These are phyloP conservation scores for Drosophila jambulina DNA, from an alignment of 1,140 invertebrate genomes.

Conservation along the genomic window DNA sequence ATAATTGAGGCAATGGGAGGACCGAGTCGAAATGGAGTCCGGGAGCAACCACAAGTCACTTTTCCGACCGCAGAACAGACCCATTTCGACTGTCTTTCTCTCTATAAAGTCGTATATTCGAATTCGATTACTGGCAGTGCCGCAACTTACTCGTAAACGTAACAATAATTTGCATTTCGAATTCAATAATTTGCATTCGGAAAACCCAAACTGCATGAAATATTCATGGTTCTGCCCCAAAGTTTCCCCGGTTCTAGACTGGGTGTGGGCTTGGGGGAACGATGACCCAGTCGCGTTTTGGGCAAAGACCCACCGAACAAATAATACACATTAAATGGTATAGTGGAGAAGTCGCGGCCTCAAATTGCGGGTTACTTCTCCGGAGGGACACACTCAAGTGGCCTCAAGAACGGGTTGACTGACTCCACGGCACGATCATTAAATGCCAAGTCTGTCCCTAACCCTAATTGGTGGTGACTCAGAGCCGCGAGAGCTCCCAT, in stretches of 20 bases:
- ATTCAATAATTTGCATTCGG: conserved; percentile 76
- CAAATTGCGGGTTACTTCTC: conserved; percentile 72
- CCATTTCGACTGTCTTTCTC: not conserved
- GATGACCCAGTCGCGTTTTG: conserved; percentile 35
- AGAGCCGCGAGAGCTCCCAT: conserved; percentile 14
- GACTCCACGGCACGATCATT: conserved; percentile 35
- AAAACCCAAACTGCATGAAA: conserved; percentile 58
- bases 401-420: conserved; percentile 43
- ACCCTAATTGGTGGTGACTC: conserved; percentile 41
- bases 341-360: conserved; percentile 41
- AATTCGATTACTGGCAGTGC: conserved; percentile 46
- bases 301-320: conserved; percentile 36
- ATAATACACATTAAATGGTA: conserved; percentile 66
- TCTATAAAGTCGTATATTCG: not conserved
- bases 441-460: conserved; percentile 38
- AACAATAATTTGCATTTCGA: conserved; percentile 76
- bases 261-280: conserved; percentile 1
- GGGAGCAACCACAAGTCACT: conserved; percentile 28
- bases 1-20: conserved; percentile 64
- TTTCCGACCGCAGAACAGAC: conserved; percentile 20
- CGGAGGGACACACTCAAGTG: conserved; percentile 79
- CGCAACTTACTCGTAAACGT: conserved; percentile 67
- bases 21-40: conserved; percentile 14
- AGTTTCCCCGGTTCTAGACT: conserved; percentile 7
- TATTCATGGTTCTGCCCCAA: conserved; percentile 32